A percentile compares a stretch with the other conserved stretches of the same genome.
Conservation (phyloP, 2,113 vertebrate species). For the Lepidothrix coronata region DNA sequence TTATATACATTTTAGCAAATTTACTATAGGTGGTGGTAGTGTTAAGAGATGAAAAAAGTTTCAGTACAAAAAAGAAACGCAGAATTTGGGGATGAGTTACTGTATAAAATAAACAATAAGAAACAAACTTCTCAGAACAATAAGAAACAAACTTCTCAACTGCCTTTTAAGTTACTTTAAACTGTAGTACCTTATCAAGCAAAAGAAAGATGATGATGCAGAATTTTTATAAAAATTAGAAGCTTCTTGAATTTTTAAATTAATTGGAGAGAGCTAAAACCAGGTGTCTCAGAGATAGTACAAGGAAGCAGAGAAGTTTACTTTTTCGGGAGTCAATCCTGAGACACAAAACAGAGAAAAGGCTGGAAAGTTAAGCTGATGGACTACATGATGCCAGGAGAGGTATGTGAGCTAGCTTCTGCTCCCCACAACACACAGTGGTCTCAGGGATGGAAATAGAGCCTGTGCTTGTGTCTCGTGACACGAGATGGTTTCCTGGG, state of each 20-base stretch:
- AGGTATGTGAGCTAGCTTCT: rapidly evolving
- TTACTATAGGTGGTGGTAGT: neutral
- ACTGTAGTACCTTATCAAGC: neutral
- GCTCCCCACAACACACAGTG: neutral
- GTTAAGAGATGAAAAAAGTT: neutral
- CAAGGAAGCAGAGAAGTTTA: neutral
- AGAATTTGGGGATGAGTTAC: neutral
- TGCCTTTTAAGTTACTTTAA: neutral
- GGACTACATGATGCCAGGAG: neutral
- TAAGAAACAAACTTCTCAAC: neutral
- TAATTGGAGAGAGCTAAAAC: neutral
- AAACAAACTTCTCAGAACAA: neutral
- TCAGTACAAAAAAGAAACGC: neutral
- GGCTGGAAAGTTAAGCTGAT: neutral
- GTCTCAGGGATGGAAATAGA: neutral
- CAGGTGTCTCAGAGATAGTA: neutral
- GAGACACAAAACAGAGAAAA: neutral
- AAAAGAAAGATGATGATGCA: neutral
- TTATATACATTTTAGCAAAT: neutral
- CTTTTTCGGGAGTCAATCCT: neutral
- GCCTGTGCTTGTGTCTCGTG: neutral
- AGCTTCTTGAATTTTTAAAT: neutral
- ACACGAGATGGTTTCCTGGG: rapidly evolving
- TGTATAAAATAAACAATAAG: neutral
- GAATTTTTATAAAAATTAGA: neutral